These are phyloP conservation scores for Charanyca ferruginea DNA, from an alignment of 2,888 invertebrate species.

Conservation along the genomic window DNA sequence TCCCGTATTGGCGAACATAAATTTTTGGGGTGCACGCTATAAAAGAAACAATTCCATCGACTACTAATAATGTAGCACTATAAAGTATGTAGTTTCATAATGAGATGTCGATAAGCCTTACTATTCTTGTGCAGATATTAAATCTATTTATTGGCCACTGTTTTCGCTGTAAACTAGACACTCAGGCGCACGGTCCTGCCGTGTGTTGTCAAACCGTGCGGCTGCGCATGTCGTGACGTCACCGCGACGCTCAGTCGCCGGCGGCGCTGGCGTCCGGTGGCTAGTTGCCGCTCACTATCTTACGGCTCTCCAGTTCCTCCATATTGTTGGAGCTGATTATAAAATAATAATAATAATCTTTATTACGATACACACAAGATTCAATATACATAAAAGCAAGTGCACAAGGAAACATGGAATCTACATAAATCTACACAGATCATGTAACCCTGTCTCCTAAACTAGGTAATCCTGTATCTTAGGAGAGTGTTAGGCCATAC, in stretches of 20 bases:
- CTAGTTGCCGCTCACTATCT: constrained; percentile 90
- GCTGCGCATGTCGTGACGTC: constrained; percentile 56
- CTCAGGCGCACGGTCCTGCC: constrained; percentile 24
- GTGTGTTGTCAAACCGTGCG: constrained; percentile 46
- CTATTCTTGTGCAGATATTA: constrained; percentile 31
- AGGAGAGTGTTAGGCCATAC: too few relatives aligned
- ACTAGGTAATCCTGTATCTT: too few relatives aligned
- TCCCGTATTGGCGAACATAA: neutral
- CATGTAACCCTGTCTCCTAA: too few relatives aligned
- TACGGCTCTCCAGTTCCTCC: constrained; percentile 89
- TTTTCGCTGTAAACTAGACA: constrained; percentile 13
- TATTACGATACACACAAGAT: too few relatives aligned
- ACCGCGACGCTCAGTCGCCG: constrained; percentile 60
- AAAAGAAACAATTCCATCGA: constrained; percentile 7
- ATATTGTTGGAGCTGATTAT: constrained; percentile 85
- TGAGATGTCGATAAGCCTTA: constrained; percentile 1
- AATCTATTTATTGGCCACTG: neutral
- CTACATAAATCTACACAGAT: too few relatives aligned
- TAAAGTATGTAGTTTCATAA: neutral
- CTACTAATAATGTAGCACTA: neutral
- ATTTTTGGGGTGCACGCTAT: constrained; percentile 1
- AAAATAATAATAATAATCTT: too few relatives aligned
- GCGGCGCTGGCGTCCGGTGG: constrained; percentile 67
- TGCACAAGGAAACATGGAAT: too few relatives aligned
- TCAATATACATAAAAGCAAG: too few relatives aligned